A percentile compares a stretch with the other conserved stretches of the same genome.
phyloP scores from a whole-genome alignment of 1,140 invertebrate species.

The Bombus soroeensis region DNA sequence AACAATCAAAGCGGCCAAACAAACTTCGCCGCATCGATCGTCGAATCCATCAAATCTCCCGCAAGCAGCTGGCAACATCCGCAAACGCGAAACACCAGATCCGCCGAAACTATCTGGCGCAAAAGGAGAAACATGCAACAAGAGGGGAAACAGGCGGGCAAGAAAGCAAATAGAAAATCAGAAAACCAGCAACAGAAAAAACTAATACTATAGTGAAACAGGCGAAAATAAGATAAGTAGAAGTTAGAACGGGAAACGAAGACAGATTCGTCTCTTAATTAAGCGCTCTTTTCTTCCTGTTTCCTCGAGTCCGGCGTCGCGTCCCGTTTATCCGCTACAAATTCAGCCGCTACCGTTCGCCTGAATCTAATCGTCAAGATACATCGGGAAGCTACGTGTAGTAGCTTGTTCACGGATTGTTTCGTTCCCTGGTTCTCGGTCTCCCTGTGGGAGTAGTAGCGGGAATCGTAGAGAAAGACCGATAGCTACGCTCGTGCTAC shows the following conservation, averaged over 20 bases:
- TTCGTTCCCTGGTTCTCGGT: slow-evolving; percentile 44
- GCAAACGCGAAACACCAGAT: background rate
- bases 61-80: slow-evolving; percentile 1
- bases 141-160: background rate
- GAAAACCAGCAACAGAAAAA: background rate
- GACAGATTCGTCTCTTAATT: slow-evolving; percentile 44
- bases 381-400: slow-evolving; percentile 65
- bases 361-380: slow-evolving; percentile 64
- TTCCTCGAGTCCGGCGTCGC: background rate
- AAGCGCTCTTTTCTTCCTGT: slow-evolving; percentile 36
- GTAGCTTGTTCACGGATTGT: slow-evolving; percentile 68
- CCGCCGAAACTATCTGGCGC: background rate
- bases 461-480: slow-evolving; percentile 36
- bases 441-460: slow-evolving; percentile 42
- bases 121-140: background rate
- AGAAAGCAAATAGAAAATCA: background rate
- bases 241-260: too few species aligned
- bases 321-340: slow-evolving; percentile 40
- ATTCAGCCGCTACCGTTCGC: slow-evolving; percentile 51
- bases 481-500: background rate
- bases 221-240: too few species aligned
- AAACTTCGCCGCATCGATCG: background rate
- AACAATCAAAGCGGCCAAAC: background rate
- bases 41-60: background rate
- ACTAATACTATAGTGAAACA: background rate